Conservation (phyloP, 1,140 invertebrate species). For the Achatina immaculata region DNA sequence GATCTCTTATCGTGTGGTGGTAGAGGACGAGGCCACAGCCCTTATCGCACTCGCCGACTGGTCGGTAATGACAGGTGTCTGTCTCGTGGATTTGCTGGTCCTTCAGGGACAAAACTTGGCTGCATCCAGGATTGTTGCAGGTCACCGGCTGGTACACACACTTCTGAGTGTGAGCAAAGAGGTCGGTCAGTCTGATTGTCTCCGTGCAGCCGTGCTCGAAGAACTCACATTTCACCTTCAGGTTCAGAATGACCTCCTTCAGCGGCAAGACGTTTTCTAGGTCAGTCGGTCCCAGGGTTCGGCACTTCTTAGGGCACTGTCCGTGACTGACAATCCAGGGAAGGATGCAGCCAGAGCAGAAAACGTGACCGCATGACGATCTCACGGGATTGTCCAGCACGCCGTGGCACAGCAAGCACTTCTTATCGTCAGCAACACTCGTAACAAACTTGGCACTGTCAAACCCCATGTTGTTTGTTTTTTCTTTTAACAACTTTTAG, state of each 20-base stretch:
- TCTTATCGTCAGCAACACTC: constrained; percentile 50
- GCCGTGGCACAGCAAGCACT: constrained; percentile 51
- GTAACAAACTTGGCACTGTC: constrained; percentile 54
- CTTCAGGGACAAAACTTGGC: constrained; percentile 27
- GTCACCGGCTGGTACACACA: constrained; percentile 49
- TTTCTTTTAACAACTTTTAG: background rate
- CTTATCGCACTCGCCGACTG: constrained; percentile 49
- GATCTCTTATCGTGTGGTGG: constrained; percentile 38
- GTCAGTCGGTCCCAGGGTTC: constrained; percentile 45
- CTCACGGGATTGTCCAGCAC: constrained; percentile 57
- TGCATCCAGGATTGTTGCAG: constrained; percentile 49
- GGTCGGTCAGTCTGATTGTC: constrained; percentile 45
- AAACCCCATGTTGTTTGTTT: constrained; percentile 50
- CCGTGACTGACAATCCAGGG: constrained; percentile 54
- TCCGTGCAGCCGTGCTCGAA: constrained; percentile 45
- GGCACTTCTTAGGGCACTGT: constrained; percentile 52
- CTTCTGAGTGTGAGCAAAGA: constrained; percentile 43
- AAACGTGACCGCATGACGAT: constrained; percentile 56
- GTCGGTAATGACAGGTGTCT: constrained; percentile 43
- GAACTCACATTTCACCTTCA: constrained; percentile 54
- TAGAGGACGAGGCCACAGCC: constrained; percentile 53
- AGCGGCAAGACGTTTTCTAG: constrained; percentile 50
- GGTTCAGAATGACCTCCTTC: constrained; percentile 49
- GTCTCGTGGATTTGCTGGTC: constrained; percentile 49
- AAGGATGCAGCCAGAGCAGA: constrained; percentile 56